phyloP scores from a whole-genome alignment of 1,140 invertebrate genomes.

The Drosophila paulistorum region DNA sequence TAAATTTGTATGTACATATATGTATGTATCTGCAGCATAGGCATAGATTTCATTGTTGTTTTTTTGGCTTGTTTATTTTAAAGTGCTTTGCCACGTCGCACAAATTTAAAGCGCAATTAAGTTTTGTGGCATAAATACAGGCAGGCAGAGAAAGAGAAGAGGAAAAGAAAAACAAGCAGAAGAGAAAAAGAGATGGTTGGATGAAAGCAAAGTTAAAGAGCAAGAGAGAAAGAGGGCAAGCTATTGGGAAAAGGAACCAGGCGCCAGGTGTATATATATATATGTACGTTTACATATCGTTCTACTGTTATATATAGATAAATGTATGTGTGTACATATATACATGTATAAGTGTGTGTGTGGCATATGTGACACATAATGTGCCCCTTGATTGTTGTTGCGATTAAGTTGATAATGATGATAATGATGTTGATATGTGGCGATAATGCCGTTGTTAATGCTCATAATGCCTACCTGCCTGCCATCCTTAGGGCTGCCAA shows the following conservation, averaged over 20 bases:
- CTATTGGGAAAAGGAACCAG: neutral
- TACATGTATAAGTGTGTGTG: constrained; percentile 11
- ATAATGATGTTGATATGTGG: constrained; percentile 48
- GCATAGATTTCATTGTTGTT: constrained; percentile 37
- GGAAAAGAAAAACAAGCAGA: neutral
- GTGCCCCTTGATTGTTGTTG: constrained; percentile 30
- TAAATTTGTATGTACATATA: neutral
- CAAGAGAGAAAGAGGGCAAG: neutral
- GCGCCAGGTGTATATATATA: constrained; percentile 21
- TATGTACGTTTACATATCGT: neutral
- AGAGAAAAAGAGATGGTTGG: neutral
- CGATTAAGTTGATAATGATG: constrained; percentile 56
- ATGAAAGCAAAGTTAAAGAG: neutral
- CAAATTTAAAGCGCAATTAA: constrained; percentile 61
- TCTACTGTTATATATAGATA: constrained; percentile 7
- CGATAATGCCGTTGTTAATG: constrained; percentile 48
- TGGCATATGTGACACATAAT: constrained; percentile 26
- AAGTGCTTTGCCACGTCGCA: constrained; percentile 45
- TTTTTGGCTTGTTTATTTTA: constrained; percentile 42
- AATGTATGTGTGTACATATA: constrained; percentile 12
- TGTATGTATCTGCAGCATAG: neutral
- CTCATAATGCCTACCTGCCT: constrained; percentile 28
- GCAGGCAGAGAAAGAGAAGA: constrained; percentile 14
- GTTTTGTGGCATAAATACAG: constrained; percentile 55
- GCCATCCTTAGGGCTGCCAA: neutral